Percentiles rank a stretch among this genome's conserved stretches.
Evolutionary conservation across 2,797 vertebrate species (phyloP).

Genomic region (Epinephelus awoara): DNA sequence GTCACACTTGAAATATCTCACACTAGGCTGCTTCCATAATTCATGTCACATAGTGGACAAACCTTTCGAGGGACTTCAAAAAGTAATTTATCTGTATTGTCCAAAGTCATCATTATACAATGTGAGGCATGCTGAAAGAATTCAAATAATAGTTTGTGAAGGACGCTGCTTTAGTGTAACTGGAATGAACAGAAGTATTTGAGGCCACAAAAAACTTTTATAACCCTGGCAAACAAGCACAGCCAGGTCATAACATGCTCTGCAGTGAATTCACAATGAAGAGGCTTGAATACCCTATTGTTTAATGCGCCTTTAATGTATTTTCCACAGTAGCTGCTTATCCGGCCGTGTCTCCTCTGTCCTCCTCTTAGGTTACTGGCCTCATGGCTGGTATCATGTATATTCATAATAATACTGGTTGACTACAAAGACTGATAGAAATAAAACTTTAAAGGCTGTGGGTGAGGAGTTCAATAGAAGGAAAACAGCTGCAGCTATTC

Average conservation of each 20-base stretch:
- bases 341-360: constrained; percentile 42
- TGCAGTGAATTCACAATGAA: constrained; percentile 48
- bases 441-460: constrained; percentile 17
- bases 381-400: constrained; percentile 49
- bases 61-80: not conserved
- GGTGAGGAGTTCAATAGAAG: constrained; percentile 9
- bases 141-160: constrained; percentile 12
- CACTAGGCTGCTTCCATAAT: not conserved
- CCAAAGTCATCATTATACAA: not conserved
- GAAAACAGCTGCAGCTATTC: constrained; percentile 16
- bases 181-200: constrained; percentile 45
- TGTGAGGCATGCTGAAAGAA: not conserved
- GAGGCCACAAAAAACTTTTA: constrained; percentile 53
- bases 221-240: constrained; percentile 36
- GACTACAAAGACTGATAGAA: constrained; percentile 28
- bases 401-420: constrained; percentile 44
- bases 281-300: constrained; percentile 67
- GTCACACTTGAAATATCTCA: not conserved
- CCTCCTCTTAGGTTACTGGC: constrained; percentile 53
- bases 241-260: constrained; percentile 47
- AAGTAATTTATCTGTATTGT: not conserved
- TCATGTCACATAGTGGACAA: not conserved
- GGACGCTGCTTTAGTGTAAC: constrained; percentile 14
- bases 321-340: constrained; percentile 72
- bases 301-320: constrained; percentile 63